Percentiles rank a stretch among this genome's conserved stretches.
Conservation (phyloP, 2,113 vertebrate species). For the Lathamus discolor region DNA sequence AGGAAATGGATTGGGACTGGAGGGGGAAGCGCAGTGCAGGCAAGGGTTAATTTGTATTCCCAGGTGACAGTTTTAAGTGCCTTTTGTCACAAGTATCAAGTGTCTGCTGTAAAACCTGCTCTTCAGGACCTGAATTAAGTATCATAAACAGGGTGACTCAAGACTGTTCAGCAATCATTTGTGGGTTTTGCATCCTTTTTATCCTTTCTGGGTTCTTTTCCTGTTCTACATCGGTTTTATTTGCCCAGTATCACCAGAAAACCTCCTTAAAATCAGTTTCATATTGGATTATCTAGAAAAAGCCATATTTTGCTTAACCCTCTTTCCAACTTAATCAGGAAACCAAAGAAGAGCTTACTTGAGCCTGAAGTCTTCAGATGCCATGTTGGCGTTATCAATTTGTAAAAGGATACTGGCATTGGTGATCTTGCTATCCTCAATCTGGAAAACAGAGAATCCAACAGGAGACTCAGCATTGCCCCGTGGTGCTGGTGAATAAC, state of each 20-base stretch:
- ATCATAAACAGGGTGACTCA: conserved; percentile 62
- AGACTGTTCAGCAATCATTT: conserved; percentile 9
- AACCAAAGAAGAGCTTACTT: conserved; percentile 72
- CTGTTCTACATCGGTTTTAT: not conserved
- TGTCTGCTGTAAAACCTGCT: conserved; percentile 51
- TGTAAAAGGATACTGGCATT: conserved; percentile 77
- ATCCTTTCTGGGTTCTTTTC: not conserved
- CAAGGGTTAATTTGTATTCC: conserved; percentile 14
- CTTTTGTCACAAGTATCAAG: conserved; percentile 56
- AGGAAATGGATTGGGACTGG: conserved; percentile 31
- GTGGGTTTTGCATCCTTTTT: conserved; percentile 29
- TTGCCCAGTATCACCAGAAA: not conserved
- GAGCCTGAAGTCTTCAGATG: conserved; percentile 79
- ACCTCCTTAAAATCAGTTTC: not conserved
- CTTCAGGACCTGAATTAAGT: not conserved
- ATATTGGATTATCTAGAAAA: not conserved
- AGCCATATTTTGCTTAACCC: not conserved
- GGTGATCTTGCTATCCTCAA: conserved; percentile 70
- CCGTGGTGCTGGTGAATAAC: not conserved
- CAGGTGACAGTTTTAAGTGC: conserved; percentile 19
- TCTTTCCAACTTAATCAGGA: not conserved
- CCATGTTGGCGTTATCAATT: conserved; percentile 81
- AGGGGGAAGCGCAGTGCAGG: not conserved
- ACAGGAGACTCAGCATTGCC: not conserved
- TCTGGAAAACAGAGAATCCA: conserved; percentile 68